Evolutionary conservation across 2,797 vertebrate genomes (phyloP), one percentile per base, ranked within the genome.

Genomic region (Paguma larvata): DNA sequence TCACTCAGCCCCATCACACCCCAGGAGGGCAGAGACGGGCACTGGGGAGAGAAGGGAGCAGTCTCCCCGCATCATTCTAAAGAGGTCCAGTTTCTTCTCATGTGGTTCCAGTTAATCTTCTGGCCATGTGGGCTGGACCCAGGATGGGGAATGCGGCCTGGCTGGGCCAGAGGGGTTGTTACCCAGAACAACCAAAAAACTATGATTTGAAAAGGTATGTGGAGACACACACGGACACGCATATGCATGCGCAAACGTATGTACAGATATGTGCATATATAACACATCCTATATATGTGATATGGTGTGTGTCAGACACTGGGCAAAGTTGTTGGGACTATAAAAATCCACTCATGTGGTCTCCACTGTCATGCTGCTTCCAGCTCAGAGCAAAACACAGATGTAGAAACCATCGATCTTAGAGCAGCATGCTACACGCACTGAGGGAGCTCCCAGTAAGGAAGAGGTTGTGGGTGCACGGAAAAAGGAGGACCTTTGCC

Each of bases 391-490:
- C 73, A 75, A 51, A 53, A 92, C 62, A n/a, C 27, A 80, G 46
- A 19, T 46, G 9, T 32, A 18, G 82, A 83, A 53, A 14, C 46
- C 46, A 32, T 27, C 4, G 1, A 48, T 48, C 73, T 21, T 16
- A 41, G 63, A 15, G 0, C 21, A 65, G 56, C 0, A 0, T 19
- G 67, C 13, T 15, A 18, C 3, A 41, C 0, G 30, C 1, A 10
- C 30, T 25, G 7, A 82, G 1, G n/a, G 72, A 34, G 41, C 41
- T 30, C 51, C 5, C 12, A 2, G n/a, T 51, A 6, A 84, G 46
- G 53, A 62, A 51, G n/a, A 65, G n/a, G 13, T 27, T 11, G 4
- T 46, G 30, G 44, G 23, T 1, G 2, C 89, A 10, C 34, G 30
- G 59, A 70, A 59, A 46, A 27, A 6, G 1, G 6, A 32, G 53